Percentiles rank a stretch among this genome's conserved stretches.
These are phyloP conservation scores for Coregonus ussuriensis DNA, from an alignment of 2,797 vertebrate genomes.

Conservation along the genomic window DNA sequence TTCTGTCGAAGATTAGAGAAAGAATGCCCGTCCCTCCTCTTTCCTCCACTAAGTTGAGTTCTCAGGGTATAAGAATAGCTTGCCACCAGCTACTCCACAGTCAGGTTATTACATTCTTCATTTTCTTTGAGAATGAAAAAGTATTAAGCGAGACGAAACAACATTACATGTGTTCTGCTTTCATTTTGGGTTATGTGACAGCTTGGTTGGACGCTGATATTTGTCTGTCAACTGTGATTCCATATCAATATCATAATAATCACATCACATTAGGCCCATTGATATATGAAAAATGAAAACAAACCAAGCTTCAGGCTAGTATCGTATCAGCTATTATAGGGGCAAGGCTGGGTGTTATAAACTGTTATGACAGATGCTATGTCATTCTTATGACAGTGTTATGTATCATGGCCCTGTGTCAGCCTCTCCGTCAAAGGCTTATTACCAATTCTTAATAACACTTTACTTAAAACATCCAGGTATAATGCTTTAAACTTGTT, in stretches of 20 bases:
- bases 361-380: not conserved
- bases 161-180: constrained; percentile 19
- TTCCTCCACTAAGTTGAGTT: not conserved
- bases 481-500: not conserved
- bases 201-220: constrained; percentile 10
- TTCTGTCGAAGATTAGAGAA: constrained; percentile 56
- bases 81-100: constrained; percentile 29
- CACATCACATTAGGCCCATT: not conserved
- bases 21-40: constrained; percentile 25
- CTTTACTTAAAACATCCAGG: not conserved
- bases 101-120: constrained; percentile 58
- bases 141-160: constrained; percentile 23
- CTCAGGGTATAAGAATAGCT: constrained; percentile 45
- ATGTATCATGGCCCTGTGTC: not conserved
- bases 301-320: not conserved
- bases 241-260: constrained; percentile 5
- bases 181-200: constrained; percentile 39
- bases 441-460: not conserved
- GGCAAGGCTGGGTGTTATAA: not conserved
- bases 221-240: constrained; percentile 24
- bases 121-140: constrained; percentile 49
- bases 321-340: not conserved
- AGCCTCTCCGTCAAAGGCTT: not conserved
- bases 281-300: not conserved
- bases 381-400: not conserved